These are phyloP conservation scores for Chrysolina haemoptera DNA, from an alignment of 2,888 invertebrate genomes.

Conservation along the genomic window DNA sequence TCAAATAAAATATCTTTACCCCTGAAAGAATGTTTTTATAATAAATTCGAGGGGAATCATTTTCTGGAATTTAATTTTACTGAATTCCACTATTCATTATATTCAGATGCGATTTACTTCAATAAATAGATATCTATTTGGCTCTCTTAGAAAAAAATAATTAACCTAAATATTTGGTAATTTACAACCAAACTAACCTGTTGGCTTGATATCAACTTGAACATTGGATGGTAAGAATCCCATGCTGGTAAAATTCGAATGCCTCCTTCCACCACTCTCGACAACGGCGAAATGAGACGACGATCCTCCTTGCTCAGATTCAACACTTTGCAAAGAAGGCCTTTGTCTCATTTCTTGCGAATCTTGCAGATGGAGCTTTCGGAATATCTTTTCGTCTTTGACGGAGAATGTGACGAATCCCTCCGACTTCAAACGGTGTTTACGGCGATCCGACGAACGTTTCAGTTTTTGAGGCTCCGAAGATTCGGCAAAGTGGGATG, in stretches of 20 bases:
- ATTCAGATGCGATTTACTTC: too few relatives aligned
- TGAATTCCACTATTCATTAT: too few relatives aligned
- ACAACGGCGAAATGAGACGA: conserved; percentile 53
- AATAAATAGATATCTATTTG: too few relatives aligned
- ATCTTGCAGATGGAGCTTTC: conserved; percentile 69
- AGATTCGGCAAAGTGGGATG: conserved; percentile 54
- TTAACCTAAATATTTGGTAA: too few relatives aligned
- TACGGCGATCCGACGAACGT: conserved; percentile 47
- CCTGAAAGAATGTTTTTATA: too few relatives aligned
- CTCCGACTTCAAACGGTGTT: conserved; percentile 60
- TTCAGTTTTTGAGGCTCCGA: conserved; percentile 39
- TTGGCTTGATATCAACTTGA: conserved; percentile 69
- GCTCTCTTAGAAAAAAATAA: neutral
- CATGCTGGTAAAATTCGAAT: conserved; percentile 77
- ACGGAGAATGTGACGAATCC: conserved; percentile 69
- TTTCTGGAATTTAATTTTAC: too few relatives aligned
- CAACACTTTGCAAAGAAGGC: conserved; percentile 65
- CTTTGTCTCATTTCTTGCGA: conserved; percentile 71
- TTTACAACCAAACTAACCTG: conserved; percentile 56
- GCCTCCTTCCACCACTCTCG: conserved; percentile 66
- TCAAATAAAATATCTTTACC: too few relatives aligned
- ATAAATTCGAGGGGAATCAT: too few relatives aligned
- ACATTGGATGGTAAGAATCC: conserved; percentile 69
- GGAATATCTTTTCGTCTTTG: conserved; percentile 64
- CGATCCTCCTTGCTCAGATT: conserved; percentile 63